phyloP scores from a whole-genome alignment of 2,888 invertebrate species.

The Meghimatium bilineatum region DNA sequence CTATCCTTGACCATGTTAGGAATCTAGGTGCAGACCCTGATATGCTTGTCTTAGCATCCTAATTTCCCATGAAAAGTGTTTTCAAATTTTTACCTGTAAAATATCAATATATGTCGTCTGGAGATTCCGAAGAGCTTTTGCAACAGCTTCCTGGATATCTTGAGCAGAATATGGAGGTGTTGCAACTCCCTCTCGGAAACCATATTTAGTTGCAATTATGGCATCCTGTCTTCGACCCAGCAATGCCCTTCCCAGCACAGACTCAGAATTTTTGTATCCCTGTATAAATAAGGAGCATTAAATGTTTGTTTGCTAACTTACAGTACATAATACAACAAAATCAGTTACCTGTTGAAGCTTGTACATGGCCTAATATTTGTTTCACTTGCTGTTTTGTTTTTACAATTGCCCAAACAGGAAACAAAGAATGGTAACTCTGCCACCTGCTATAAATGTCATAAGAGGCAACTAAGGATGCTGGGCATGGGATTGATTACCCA shows the following conservation, averaged over 20 bases:
- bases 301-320: not conserved
- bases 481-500: too few relatives aligned
- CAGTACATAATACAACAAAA: too few relatives aligned
- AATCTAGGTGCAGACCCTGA: too few relatives aligned
- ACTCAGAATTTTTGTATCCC: slow-evolving; percentile 74
- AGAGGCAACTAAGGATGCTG: too few relatives aligned
- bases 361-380: too few relatives aligned
- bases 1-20: too few relatives aligned
- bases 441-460: too few relatives aligned
- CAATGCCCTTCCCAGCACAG: slow-evolving; percentile 69
- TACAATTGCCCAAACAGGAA: too few relatives aligned
- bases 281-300: slow-evolving; percentile 48
- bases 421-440: too few relatives aligned
- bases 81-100: slow-evolving; percentile 65
- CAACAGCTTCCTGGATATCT: slow-evolving; percentile 71
- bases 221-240: slow-evolving; percentile 68
- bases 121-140: slow-evolving; percentile 62
- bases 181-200: slow-evolving; percentile 64
- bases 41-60: too few relatives aligned
- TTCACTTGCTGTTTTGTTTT: too few relatives aligned
- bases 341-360: too few relatives aligned
- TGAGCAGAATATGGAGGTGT: slow-evolving; percentile 68
- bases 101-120: slow-evolving; percentile 73
- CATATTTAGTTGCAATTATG: slow-evolving; percentile 73
- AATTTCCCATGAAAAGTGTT: not conserved